Base-by-base conservation (phyloP, 1,140 invertebrate species). In the Macrosteles quadrilineatus region DNA sequence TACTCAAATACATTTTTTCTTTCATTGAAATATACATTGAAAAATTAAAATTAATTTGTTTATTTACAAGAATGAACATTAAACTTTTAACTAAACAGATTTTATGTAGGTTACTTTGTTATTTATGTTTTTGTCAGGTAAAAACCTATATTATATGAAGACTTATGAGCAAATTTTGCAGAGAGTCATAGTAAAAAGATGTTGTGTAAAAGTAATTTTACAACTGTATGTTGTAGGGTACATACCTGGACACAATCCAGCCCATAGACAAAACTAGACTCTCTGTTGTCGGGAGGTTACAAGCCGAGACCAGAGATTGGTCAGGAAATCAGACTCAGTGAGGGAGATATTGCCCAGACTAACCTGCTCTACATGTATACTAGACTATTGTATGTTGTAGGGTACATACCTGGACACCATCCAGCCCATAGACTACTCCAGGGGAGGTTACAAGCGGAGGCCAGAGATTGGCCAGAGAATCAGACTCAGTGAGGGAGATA, bases 361-460 rank as follows among this genome's bases (percentile, higher is more conserved):
- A 98, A 98, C 83, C 86, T 97, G 57, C 86, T 99, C 0, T 99
- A 99, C 82, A 95, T 93, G 81, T 99, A n/a, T n/a, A n/a, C n/a
- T n/a, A n/a, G 36, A n/a, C n/a, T n/a, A n/a, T n/a, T n/a, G n/a
- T 50, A 3, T 50, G 47, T 72, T 73, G 17, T 73, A 85, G 80
- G 94, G 94, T 30, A 97, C 94, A 0, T 97, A 96, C 78, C 80
- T 98, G 70, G 97, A 99, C 77, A 98, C 97, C 0, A 98, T 99
- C 71, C 81, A 97, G 70, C 96, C 97, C 0, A 88, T 94, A 69
- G 93, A 94, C 74, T 86, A 88, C 50, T 86, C 88, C 57, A 90
- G 90, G n/a, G 88, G 88, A 73, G 70, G 68, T 21, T 72, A 71
- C 6, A 78, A 81, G 19, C 92, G 92, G 74, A 82, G 94, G 45